These are phyloP conservation scores for Prionace glauca DNA, from an alignment of 2,797 vertebrate species.

Conservation along the genomic window DNA sequence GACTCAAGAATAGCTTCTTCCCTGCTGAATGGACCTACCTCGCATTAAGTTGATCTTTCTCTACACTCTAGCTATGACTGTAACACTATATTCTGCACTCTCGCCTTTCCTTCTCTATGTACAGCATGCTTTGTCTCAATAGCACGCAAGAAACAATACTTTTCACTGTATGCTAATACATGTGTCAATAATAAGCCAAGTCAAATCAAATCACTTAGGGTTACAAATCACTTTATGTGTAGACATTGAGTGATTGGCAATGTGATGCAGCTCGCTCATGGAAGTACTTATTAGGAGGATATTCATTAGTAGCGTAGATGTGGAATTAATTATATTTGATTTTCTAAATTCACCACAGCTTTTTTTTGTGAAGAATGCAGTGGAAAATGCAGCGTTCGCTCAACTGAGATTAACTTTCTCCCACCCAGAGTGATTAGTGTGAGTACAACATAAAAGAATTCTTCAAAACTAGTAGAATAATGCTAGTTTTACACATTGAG, in stretches of 20 bases:
- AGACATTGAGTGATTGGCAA: background rate
- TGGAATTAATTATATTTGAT: conserved; percentile 21
- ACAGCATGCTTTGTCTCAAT: too few species aligned
- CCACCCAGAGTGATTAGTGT: background rate
- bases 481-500: background rate
- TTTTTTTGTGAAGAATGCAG: background rate
- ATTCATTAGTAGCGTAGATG: background rate
- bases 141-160: too few species aligned
- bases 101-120: too few species aligned
- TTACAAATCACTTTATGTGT: background rate
- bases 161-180: too few species aligned
- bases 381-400: background rate
- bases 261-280: background rate
- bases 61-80: too few species aligned
- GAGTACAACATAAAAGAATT: background rate
- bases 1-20: too few species aligned
- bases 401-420: background rate
- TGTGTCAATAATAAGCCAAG: too few species aligned
- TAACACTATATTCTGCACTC: too few species aligned
- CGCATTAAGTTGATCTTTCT: too few species aligned
- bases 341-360: background rate
- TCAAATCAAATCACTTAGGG: background rate
- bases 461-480: background rate
- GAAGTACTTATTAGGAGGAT: background rate
- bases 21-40: too few species aligned